A percentile compares a stretch with the other conserved stretches of the same genome.
Conservation (phyloP, 2,797 vertebrate genomes). For the Paramormyrops hopkinsi region DNA sequence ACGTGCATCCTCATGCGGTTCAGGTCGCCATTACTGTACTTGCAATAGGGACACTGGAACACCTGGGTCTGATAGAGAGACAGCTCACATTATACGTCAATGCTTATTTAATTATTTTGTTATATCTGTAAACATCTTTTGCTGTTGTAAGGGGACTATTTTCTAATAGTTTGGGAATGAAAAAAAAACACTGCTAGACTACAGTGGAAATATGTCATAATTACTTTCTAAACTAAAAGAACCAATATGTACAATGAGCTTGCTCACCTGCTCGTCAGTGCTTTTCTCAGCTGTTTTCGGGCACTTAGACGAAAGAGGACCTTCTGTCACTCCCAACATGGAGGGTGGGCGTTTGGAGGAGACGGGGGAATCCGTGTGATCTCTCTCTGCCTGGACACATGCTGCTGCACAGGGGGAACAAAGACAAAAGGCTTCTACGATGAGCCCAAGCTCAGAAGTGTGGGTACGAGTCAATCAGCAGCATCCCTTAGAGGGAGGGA, state of each 20-base stretch:
- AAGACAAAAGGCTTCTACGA: conserved; percentile 51
- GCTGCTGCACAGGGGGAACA: conserved; percentile 57
- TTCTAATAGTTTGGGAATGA: conserved; percentile 35
- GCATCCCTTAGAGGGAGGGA: conserved; percentile 34
- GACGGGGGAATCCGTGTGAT: conserved; percentile 64
- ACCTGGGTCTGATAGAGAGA: conserved; percentile 50
- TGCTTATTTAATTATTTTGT: background rate
- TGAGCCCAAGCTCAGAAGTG: conserved; percentile 30
- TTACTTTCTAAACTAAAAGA: background rate
- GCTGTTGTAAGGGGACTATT: background rate
- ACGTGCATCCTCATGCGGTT: conserved; percentile 95
- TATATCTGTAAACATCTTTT: background rate
- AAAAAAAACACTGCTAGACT: conserved; percentile 30
- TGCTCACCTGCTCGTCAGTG: conserved; percentile 79
- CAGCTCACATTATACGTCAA: background rate
- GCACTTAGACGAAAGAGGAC: conserved; percentile 70
- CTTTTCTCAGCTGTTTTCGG: conserved; percentile 80
- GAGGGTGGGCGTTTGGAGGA: conserved; percentile 68
- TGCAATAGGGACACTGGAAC: conserved; percentile 98
- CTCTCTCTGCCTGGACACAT: conserved; percentile 70
- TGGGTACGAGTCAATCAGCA: conserved; percentile 54
- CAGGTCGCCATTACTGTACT: conserved; percentile 90
- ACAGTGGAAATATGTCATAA: background rate
- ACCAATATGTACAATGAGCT: background rate
- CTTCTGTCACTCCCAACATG: conserved; percentile 65